Conservation (phyloP, 2,888 invertebrate genomes). For the Acanthosepion lycidas region DNA sequence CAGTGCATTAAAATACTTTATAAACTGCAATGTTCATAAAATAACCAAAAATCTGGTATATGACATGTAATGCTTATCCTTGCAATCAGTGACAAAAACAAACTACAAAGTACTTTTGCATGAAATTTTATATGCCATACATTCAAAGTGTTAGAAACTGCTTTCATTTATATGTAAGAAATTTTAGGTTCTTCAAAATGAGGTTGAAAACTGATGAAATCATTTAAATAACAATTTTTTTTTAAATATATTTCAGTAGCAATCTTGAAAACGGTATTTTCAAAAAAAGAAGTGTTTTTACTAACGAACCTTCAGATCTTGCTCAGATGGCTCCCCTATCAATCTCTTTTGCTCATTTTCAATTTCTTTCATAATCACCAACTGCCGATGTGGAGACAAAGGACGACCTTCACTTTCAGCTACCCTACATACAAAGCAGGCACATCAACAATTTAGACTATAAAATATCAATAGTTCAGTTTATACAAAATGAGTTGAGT, state of each 20-base stretch:
- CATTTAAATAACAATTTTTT: background rate
- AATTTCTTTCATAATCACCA: conserved; percentile 72
- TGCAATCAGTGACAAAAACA: too few species aligned
- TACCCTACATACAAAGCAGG: background rate
- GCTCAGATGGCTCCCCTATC: conserved; percentile 66
- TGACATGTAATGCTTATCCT: too few species aligned
- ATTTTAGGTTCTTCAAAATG: background rate
- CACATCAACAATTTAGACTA: background rate
- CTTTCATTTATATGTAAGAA: too few species aligned
- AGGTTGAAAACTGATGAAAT: background rate
- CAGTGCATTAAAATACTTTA: too few species aligned
- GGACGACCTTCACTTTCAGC: conserved; percentile 63
- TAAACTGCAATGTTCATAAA: too few species aligned
- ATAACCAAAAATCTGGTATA: too few species aligned
- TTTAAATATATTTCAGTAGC: background rate
- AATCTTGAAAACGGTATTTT: too few species aligned
- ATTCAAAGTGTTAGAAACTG: too few species aligned
- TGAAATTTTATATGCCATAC: too few species aligned
- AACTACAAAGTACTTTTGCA: too few species aligned
- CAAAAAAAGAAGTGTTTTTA: too few species aligned
- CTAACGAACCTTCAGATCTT: conserved; percentile 70
- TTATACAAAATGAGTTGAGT: background rate
- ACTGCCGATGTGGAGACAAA: conserved; percentile 73
- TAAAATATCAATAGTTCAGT: background rate
- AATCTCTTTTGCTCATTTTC: conserved; percentile 65